Evolutionary conservation across 64 coral and sea anemone genomes (phyloP).

Genomic region (Porites lutea): DNA sequence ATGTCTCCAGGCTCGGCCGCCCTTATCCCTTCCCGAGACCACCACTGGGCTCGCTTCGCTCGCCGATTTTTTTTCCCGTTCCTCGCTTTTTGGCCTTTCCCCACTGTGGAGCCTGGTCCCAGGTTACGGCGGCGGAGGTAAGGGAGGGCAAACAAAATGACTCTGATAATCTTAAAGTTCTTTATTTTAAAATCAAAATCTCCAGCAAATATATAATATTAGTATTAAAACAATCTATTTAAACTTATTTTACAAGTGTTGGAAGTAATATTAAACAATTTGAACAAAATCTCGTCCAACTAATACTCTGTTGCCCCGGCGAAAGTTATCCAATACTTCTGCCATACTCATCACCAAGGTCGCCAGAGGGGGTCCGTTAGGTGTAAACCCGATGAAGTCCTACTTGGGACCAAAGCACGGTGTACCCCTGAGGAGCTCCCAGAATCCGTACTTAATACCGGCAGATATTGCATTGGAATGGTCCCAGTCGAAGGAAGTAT

Average conservation of each 20-base stretch:
- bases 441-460: constrained; percentile 28
- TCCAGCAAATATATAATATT: neutral
- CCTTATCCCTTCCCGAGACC: too few relatives aligned
- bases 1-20: too few relatives aligned
- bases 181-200: neutral
- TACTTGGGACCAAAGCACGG: neutral
- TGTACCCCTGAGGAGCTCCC: neutral
- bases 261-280: too few relatives aligned
- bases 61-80: too few relatives aligned
- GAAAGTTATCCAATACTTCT: neutral
- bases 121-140: neutral
- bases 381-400: constrained; percentile 3
- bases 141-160: neutral
- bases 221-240: neutral
- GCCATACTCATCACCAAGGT: constrained; percentile 51
- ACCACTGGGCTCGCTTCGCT: too few relatives aligned
- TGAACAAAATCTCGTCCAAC: too few relatives aligned
- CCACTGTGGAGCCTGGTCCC: too few relatives aligned
- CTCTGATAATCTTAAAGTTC: neutral
- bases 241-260: neutral
- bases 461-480: constrained; percentile 35
- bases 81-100: too few relatives aligned
- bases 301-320: too few relatives aligned
- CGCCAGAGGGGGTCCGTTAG: constrained; percentile 78
- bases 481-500: neutral